phyloP scores from a whole-genome alignment of 2,113 vertebrate species.

The Hemiscyllium ocellatum region DNA sequence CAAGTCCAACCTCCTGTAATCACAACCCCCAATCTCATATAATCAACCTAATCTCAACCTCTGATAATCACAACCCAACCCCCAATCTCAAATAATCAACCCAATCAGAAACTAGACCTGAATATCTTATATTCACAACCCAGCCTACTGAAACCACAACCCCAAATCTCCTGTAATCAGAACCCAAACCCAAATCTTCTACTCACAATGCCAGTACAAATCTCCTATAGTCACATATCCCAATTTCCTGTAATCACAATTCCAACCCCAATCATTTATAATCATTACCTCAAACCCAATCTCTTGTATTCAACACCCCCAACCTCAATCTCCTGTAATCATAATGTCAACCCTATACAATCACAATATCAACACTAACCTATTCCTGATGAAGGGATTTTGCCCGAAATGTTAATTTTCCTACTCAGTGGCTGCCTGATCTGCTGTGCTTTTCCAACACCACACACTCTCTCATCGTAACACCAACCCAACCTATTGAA shows the following conservation, averaged over 20 bases:
- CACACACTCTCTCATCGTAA: too few relatives aligned
- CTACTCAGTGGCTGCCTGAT: too few relatives aligned
- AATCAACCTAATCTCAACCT: not conserved
- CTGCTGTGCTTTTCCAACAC: too few relatives aligned
- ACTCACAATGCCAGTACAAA: not conserved
- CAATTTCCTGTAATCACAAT: not conserved
- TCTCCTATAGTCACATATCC: not conserved
- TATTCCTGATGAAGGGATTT: too few relatives aligned
- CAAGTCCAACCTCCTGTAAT: not conserved
- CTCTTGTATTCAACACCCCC: not conserved
- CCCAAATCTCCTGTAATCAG: not conserved
- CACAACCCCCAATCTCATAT: not conserved
- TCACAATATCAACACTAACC: not conserved
- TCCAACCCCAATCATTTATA: not conserved
- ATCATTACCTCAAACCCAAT: not conserved
- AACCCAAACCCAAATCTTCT: not conserved
- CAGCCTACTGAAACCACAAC: not conserved
- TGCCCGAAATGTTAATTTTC: too few relatives aligned
- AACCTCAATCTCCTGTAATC: not conserved
- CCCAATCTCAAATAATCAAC: not conserved
- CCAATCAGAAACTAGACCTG: not conserved
- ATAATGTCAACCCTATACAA: not conserved
- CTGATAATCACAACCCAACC: not conserved
- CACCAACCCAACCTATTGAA: not conserved
- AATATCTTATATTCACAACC: not conserved